phyloP scores from a whole-genome alignment of 1,140 invertebrate genomes.

The Drosophila sturtevanti region DNA sequence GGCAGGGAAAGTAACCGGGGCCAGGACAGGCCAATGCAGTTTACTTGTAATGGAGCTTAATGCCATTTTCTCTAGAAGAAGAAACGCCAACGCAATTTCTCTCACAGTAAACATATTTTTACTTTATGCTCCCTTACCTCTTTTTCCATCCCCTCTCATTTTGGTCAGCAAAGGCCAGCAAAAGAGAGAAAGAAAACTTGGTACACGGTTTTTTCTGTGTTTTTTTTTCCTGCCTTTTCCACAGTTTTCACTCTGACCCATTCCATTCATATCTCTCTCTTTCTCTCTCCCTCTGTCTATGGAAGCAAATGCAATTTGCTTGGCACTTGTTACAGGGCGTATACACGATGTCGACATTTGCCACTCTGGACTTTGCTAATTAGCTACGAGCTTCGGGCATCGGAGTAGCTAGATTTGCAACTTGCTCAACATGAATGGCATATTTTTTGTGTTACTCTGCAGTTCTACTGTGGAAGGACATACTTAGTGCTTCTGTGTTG shows the following conservation, averaged over 20 bases:
- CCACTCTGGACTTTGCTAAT: slow-evolving; percentile 63
- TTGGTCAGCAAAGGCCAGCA: slow-evolving; percentile 12
- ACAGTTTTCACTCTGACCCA: background rate
- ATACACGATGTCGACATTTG: slow-evolving; percentile 75
- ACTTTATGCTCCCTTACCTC: slow-evolving; percentile 22
- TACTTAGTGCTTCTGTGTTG: slow-evolving; percentile 20
- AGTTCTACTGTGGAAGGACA: background rate
- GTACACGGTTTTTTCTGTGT: background rate
- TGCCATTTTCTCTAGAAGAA: slow-evolving; percentile 52
- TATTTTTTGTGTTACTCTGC: slow-evolving; percentile 36
- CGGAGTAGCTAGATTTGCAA: slow-evolving; percentile 49
- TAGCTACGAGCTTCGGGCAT: slow-evolving; percentile 59
- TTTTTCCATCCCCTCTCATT: background rate
- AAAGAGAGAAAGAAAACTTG: slow-evolving; percentile 1
- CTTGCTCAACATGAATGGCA: slow-evolving; percentile 47
- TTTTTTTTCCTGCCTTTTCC: background rate
- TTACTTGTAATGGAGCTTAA: slow-evolving; percentile 72
- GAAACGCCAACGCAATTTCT: slow-evolving; percentile 50
- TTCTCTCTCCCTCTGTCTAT: background rate
- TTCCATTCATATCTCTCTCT: background rate
- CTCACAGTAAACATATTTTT: slow-evolving; percentile 59
- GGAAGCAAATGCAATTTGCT: slow-evolving; percentile 61
- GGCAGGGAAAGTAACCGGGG: background rate
- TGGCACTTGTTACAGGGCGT: slow-evolving; percentile 64
- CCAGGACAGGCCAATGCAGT: slow-evolving; percentile 28